Evolutionary conservation across 2,113 vertebrate genomes (phyloP), one percentile per base, ranked within the genome.

Genomic region (Zingel zingel): DNA sequence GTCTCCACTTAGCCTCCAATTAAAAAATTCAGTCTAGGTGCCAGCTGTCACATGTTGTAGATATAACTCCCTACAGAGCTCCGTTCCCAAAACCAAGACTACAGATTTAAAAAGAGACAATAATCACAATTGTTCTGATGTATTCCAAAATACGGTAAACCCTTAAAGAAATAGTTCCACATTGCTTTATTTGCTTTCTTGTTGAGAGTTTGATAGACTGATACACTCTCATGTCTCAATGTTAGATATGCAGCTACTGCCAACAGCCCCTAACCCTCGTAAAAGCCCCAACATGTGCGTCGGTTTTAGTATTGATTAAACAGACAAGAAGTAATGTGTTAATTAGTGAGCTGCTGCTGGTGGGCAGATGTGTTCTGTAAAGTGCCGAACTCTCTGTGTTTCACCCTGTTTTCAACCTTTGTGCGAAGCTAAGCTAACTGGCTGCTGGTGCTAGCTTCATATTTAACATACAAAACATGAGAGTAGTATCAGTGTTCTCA

Each of bases 1-100:
- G 67, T 79, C 63, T 64, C 73, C 64, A 77, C 33, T 86, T 86
- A 77, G 54, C 54, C 50, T 51, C 62, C 63, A 87, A 86, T 91
- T 85, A 89, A 88, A 81, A 25, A 63, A 84, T 53, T 66, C 69
- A 57, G 76, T 89, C 80, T 56, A 66, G 27, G 50, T 48, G 59
- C 71, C 73, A 59, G 73, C 81, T 76, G 67, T 61, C 58, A 69
- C 50, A 30, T 56, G 51, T 39, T 25, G 65, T 62, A 45, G 54
- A 77, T 33, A 13, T 19, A 63, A 54, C 45, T 70, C 27, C 6
- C 36, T 23, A 23, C 58, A 47, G 23, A 57, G 47, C 50, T 78
- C 18, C 47, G 50, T 3, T 36, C 7, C 7, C 9, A 43, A 74
- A 61, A 85, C 65, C 45, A 64, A 58, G 27, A 58, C 27, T 25